Conservation (phyloP, 2,797 vertebrate genomes). For the Coranthus polyacanthus region DNA sequence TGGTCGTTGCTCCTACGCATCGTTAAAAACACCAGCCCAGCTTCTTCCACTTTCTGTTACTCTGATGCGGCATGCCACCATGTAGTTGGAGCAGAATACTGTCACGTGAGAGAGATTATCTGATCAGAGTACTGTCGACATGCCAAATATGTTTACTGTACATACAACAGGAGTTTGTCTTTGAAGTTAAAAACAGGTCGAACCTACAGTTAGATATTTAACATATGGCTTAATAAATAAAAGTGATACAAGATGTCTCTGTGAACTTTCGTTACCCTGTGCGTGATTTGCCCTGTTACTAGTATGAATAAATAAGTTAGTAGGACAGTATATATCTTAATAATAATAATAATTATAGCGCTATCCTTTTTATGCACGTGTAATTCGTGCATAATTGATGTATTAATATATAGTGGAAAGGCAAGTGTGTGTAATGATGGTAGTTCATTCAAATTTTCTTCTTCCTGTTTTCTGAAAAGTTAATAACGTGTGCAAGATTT, state of each 20-base stretch:
- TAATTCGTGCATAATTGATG: too few species aligned
- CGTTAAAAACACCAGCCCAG: neutral
- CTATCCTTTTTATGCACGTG: too few species aligned
- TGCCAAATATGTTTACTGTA: constrained; percentile 22
- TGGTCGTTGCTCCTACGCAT: neutral
- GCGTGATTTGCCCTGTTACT: neutral
- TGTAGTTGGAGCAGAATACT: neutral
- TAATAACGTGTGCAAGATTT: too few species aligned
- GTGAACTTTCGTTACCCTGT: neutral
- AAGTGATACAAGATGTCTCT: constrained; percentile 24
- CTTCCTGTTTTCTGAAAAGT: too few species aligned
- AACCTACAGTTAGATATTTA: constrained; percentile 1
- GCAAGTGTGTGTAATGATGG: too few species aligned
- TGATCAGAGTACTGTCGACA: neutral
- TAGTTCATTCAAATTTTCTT: too few species aligned
- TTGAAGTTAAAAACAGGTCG: neutral
- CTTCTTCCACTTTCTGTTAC: neutral
- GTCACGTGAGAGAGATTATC: constrained; percentile 18
- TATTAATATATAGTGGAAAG: too few species aligned
- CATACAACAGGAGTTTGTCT: constrained; percentile 12
- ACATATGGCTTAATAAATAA: constrained; percentile 19
- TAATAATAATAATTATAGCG: too few species aligned
- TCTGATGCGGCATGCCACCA: neutral
- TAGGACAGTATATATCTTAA: too few species aligned
- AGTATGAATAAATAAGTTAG: neutral